phyloP scores from a whole-genome alignment of 35 echinoderm and acorn worm genomes.

The Apostichopus japonicus region DNA sequence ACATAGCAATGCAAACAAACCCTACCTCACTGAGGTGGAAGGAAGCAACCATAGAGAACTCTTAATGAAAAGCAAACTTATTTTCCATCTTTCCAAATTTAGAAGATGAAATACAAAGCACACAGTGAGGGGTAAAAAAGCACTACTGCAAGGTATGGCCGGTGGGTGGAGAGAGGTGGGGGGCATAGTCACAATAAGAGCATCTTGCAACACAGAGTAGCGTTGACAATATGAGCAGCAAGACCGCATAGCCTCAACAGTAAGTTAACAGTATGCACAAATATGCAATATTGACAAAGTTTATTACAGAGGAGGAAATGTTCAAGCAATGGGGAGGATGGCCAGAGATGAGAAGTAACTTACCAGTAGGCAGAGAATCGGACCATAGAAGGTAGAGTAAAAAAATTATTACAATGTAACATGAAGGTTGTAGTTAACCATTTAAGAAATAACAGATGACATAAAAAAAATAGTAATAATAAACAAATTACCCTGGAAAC shows the following conservation, averaged over 20 bases:
- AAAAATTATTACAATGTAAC: background rate
- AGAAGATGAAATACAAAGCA: background rate
- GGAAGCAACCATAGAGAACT: too few species aligned
- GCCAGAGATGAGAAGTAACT: background rate
- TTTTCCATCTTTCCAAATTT: background rate
- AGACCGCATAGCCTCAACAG: too few species aligned
- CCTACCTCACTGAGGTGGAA: too few species aligned
- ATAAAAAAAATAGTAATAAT: too few species aligned
- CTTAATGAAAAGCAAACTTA: background rate
- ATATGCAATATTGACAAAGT: background rate
- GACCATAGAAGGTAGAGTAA: background rate
- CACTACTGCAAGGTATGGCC: too few species aligned
- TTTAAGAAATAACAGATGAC: too few species aligned
- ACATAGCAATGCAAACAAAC: too few species aligned
- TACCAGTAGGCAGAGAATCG: background rate
- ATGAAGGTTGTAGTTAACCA: background rate
- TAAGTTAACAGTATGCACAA: background rate
- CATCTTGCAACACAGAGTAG: too few species aligned
- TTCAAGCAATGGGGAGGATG: background rate
- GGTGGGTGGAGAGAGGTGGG: too few species aligned
- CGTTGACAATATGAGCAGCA: too few species aligned
- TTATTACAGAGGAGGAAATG: background rate
- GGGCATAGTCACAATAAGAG: too few species aligned
- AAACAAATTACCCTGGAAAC: too few species aligned
- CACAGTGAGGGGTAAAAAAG: background rate